Conservation (phyloP, 2,113 vertebrate genomes). For the Podocnemis expansa region DNA sequence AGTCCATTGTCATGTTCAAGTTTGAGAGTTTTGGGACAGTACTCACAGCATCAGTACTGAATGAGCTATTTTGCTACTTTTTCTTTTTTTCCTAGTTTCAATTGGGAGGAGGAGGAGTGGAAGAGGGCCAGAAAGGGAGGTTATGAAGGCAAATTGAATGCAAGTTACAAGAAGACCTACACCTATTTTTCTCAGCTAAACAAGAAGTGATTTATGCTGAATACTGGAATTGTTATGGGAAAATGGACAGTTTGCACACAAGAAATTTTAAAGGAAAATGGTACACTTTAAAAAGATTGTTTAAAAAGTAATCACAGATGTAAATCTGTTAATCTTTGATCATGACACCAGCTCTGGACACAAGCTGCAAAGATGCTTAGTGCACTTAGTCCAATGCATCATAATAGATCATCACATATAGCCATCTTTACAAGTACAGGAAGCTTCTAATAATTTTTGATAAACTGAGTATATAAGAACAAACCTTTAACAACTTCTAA, state of each 20-base stretch:
- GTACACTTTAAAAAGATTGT: background rate
- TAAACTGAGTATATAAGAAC: too few relatives aligned
- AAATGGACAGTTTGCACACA: background rate
- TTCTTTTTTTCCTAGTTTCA: background rate
- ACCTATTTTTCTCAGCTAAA: background rate
- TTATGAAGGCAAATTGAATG: too few relatives aligned
- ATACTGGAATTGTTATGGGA: background rate
- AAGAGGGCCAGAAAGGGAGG: too few relatives aligned
- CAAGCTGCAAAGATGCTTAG: background rate
- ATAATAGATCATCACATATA: background rate
- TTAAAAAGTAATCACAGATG: conserved; percentile 22
- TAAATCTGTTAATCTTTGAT: conserved; percentile 49
- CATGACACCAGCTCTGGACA: background rate
- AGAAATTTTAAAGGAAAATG: background rate
- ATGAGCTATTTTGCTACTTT: background rate
- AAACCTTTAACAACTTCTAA: too few relatives aligned
- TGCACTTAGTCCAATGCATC: background rate
- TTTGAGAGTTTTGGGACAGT: background rate
- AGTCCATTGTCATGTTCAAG: background rate
- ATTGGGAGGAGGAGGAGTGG: background rate
- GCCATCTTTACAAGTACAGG: background rate
- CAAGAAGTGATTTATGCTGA: background rate
- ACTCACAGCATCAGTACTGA: background rate
- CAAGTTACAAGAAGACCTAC: too few relatives aligned
- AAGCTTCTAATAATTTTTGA: too few relatives aligned